A percentile compares a stretch with the other conserved stretches of the same genome.
Conservation (phyloP, 2,113 vertebrate species). For the Synodontis membranacea region DNA sequence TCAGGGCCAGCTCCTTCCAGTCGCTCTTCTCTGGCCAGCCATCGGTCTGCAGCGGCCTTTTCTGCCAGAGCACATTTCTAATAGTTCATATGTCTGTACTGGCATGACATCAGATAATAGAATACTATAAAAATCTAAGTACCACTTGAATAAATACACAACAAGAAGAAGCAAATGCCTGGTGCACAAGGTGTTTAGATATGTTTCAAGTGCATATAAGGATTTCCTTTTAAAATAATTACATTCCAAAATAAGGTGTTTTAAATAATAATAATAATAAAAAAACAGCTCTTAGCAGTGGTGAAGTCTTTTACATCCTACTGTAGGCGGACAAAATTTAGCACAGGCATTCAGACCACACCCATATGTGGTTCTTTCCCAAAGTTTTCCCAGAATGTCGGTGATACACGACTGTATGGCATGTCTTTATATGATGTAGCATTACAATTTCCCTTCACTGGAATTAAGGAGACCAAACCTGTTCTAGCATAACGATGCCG, state of each 20-base stretch:
- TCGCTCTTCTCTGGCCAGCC: slow-evolving; percentile 66
- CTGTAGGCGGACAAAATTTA: too few relatives aligned
- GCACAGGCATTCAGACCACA: neutral
- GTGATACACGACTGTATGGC: neutral
- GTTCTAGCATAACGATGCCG: neutral
- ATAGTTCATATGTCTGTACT: neutral
- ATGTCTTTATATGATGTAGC: neutral
- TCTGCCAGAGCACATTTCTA: slow-evolving; percentile 50
- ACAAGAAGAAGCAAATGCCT: neutral
- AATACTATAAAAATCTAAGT: neutral
- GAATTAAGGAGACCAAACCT: neutral
- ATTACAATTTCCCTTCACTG: neutral
- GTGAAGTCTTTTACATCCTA: neutral
- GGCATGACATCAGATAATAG: too few relatives aligned
- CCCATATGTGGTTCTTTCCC: neutral
- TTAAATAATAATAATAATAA: too few relatives aligned
- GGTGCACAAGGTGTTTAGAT: neutral
- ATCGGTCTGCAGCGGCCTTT: slow-evolving; percentile 69
- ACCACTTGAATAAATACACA: neutral
- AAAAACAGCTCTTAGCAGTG: neutral
- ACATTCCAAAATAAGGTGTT: neutral
- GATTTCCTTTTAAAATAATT: neutral
- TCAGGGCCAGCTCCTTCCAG: slow-evolving; percentile 48
- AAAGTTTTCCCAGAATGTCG: neutral
- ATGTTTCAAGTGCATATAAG: neutral